Conservation (phyloP, 2,888 invertebrate genomes). For the Schizotus pectinicornis region DNA sequence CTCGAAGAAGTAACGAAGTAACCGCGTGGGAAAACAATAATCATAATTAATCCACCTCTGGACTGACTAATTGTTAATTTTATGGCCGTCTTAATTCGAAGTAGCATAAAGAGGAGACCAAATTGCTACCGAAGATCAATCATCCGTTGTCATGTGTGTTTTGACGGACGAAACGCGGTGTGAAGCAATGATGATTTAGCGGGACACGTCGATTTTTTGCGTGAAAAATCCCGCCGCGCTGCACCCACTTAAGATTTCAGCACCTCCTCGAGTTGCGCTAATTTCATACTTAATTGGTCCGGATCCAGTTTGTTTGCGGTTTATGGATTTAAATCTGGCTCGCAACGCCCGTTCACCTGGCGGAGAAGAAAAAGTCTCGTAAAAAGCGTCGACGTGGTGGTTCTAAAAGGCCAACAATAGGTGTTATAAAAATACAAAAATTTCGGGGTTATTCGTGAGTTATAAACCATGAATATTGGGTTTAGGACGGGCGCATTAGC, state of each 20-base stretch:
- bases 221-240: no score
- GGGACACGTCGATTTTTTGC: no score
- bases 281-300: not conserved
- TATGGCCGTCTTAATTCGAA: not conserved
- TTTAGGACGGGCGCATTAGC: constrained; percentile 43
- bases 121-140: constrained; percentile 4
- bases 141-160: constrained; percentile 14
- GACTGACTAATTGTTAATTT: no score
- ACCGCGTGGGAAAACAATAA: no score
- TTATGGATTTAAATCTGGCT: not conserved
- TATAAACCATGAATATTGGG: constrained; percentile 44
- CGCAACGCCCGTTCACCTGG: constrained; percentile 11
- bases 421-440: constrained; percentile 37
- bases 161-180: constrained; percentile 14
- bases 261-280: not conserved
- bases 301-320: constrained; percentile 8
- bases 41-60: no score
- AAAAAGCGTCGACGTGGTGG: constrained; percentile 17
- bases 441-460: constrained; percentile 41
- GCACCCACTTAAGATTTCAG: no score
- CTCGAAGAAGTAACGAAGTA: no score
- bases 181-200: constrained; percentile 2
- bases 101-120: constrained; percentile 1
- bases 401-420: constrained; percentile 32
- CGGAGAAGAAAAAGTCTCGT: not conserved